Base-by-base conservation (phyloP, 2,113 vertebrate species). In the Oncorhynchus clarkii region DNA sequence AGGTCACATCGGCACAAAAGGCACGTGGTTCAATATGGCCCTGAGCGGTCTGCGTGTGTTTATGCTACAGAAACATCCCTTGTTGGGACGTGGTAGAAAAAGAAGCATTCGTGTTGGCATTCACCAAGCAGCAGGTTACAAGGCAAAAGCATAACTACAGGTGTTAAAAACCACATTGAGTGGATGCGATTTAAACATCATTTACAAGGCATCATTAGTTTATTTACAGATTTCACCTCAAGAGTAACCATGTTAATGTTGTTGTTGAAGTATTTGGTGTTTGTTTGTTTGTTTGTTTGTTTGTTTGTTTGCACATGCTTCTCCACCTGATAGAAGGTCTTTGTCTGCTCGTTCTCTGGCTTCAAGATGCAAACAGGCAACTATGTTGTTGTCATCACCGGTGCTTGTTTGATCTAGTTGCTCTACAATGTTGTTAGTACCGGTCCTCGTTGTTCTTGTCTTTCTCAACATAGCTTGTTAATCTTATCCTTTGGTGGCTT, bases 151-250 rank as follows among this genome's bases (percentile, higher is more conserved):
- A 88, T 82, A 85, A 14, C 89, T 49, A 90, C 92, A 88, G 91
- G 82, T 95, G 95, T 94, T 96, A 96, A 54, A 73, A 77, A 91
- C 87, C 91, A 89, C 86, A 90, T 95, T 95, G 95, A 95, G 95
- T 93, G 87, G 88, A 92, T 88, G 92, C 85, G 78, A 86, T 93
- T 93, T 89, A 88, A 88, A 91, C 91, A 92, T 92, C 87, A 94
- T 94, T 93, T 95, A 96, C 95, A 96, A 95, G 95, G 94, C 94
- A 94, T 88, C 91, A 95, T 96, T 96, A 96, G 95, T 97, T 95
- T 94, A 96, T 96, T 93, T 96, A 96, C 96, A 97, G 70, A 90
- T 84, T 86, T 90, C 71, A 81, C 83, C 86, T 91, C 76, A 39
- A 80, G 80, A 89, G 90, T 87, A 85, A 91, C 85, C 89, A 91